Conservation (phyloP, 2,888 invertebrate species). For the Osmoderma eremita region DNA sequence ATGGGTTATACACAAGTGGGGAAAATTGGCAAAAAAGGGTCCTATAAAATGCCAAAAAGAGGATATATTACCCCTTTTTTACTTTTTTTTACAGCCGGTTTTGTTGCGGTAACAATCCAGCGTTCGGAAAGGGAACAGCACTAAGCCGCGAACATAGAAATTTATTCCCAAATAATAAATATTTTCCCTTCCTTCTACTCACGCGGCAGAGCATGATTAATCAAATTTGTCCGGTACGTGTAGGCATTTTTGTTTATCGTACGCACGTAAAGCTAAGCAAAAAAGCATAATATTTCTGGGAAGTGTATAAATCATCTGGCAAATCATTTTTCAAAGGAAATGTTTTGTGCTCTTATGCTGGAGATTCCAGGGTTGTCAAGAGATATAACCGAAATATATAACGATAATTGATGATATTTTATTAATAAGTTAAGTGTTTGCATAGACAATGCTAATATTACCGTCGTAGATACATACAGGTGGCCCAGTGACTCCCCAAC, state of each 20-base stretch:
- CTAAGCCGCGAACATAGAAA: conserved; percentile 24
- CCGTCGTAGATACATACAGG: too few relatives aligned
- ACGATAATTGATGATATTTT: too few relatives aligned
- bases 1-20: too few relatives aligned
- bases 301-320: conserved; percentile 17
- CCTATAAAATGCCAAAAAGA: conserved; percentile 19
- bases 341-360: too few relatives aligned
- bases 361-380: too few relatives aligned
- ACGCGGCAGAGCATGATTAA: conserved; percentile 13
- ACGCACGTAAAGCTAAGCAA: neutral
- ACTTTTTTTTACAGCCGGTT: neutral
- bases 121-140: neutral
- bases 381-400: too few relatives aligned
- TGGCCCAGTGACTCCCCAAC: too few relatives aligned
- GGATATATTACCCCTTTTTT: conserved; percentile 10
- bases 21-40: too few relatives aligned
- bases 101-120: conserved; percentile 8
- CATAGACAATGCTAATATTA: too few relatives aligned
- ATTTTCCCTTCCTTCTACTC: conserved; percentile 14
- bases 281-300: conserved; percentile 16
- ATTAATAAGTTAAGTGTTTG: too few relatives aligned
- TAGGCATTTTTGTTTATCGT: neutral
- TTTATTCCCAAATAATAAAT: conserved; percentile 30
- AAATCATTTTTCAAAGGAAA: too few relatives aligned
- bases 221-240: conserved; percentile 5